A percentile compares a stretch with the other conserved stretches of the same genome.
phyloP scores from a whole-genome alignment of 2,113 vertebrate species.

The Catharus fuscescens region DNA sequence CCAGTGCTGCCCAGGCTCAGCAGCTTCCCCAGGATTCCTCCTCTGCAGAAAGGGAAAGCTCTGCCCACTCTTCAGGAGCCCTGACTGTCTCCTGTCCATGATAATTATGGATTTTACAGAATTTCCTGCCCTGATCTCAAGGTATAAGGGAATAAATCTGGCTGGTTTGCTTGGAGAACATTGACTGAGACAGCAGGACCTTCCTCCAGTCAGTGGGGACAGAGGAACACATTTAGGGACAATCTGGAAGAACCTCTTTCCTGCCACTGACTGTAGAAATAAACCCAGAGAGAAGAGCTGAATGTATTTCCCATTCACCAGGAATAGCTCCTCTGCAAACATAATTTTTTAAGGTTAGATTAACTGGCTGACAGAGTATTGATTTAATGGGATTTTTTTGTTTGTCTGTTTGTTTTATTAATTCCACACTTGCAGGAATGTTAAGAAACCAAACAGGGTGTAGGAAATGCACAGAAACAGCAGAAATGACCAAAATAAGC shows the following conservation, averaged over 20 bases:
- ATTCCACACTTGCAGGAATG: background rate
- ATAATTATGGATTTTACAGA: background rate
- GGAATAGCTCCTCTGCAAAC: background rate
- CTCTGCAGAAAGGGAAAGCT: background rate
- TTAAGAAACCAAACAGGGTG: background rate
- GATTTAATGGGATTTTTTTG: background rate
- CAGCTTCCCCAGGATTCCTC: background rate
- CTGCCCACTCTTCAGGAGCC: background rate
- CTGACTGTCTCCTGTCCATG: background rate
- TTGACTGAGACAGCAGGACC: background rate
- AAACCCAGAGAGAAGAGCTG: background rate
- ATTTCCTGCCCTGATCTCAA: background rate
- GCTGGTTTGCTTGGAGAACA: background rate
- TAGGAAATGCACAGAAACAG: background rate
- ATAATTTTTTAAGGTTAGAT: background rate
- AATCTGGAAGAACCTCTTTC: background rate
- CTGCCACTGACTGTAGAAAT: rapidly evolving
- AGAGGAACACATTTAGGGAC: background rate
- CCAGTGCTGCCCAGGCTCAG: background rate
- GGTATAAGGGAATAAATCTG: background rate
- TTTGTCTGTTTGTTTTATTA: background rate
- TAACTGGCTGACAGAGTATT: background rate
- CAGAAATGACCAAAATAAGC: background rate
- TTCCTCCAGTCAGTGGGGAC: background rate
- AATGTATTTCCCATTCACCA: background rate